Conservation (phyloP, 2,797 vertebrate genomes). For the Liparis tanakae region DNA sequence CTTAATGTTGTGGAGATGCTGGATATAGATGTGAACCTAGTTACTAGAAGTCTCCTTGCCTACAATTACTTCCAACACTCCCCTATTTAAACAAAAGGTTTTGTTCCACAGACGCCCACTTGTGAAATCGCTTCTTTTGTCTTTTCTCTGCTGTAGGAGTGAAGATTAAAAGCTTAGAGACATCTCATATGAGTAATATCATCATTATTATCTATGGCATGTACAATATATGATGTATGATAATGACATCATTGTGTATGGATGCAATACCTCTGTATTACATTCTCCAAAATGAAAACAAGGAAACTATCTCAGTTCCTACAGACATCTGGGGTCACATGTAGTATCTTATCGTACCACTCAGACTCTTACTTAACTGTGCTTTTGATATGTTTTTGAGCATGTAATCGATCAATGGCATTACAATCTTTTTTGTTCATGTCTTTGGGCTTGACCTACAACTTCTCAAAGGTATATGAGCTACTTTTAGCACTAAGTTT, state of each 20-base stretch:
- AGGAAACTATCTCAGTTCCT: background rate
- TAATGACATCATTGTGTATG: conserved; percentile 1
- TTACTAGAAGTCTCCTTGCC: background rate
- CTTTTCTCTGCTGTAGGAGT: background rate
- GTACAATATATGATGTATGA: background rate
- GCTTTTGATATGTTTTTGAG: background rate
- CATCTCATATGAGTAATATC: background rate
- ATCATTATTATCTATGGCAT: background rate
- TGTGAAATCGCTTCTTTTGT: background rate
- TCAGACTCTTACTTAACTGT: background rate
- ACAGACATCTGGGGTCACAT: background rate
- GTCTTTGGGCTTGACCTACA: background rate
- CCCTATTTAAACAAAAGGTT: background rate
- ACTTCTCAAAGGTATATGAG: background rate
- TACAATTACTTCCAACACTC: background rate
- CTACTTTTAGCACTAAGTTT: background rate
- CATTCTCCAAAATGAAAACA: background rate
- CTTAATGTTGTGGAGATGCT: background rate
- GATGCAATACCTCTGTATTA: background rate
- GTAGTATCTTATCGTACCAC: background rate
- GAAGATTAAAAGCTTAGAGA: background rate
- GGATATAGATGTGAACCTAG: background rate
- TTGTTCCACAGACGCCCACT: conserved; percentile 11
- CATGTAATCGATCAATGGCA: background rate
- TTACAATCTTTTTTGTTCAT: background rate